Evolutionary conservation across 2,888 invertebrate species (phyloP), one percentile per base, ranked within the genome.

Genomic region (Prosopocoilus inquinatus): DNA sequence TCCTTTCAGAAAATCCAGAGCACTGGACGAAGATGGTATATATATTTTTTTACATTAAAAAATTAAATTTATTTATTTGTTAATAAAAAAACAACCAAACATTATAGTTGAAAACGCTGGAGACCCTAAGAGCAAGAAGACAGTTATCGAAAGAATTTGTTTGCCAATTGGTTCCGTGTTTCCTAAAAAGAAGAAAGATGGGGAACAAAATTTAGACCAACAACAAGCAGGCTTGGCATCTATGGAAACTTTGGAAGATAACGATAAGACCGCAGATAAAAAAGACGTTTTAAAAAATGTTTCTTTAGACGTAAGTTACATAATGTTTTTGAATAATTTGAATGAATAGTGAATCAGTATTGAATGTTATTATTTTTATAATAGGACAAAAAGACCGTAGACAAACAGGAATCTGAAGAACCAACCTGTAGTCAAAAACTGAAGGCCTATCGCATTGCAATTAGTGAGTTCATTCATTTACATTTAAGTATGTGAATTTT

Each of bases 191-290:
- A 77, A 75, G 63, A 73, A 77, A 52, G 74, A 78, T 66, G 44
- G 71, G 61, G 67, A 70, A 59, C 58, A 76, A 68, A 70, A 70
- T 68, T 55, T 73, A 59, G 66, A 78, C 68, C 69, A 65, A 50
- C 80, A 77, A 41, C 74, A 78, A 4, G 89, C 89, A 4, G 86
- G 89, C 13, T 79, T 91, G 48, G 91, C 91, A 1, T 91, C 91
- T 4, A 87, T 89, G 83, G 91, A 91, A 75, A 91, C 91, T 0
- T 78, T 91, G 43, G 91, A 90, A 69, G 91, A 91, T 65, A 86
- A 86, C 63, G 75, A 81, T 12, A 81, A 84, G 51, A 84, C 84
- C 63, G 82, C 84, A 11, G 87, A 86, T 52, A 84, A 83, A 57
- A 80, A 78, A 59, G 89, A 88, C 70, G 90, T 88, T 28, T 82